A percentile compares a stretch with the other conserved stretches of the same genome.
These are phyloP conservation scores for Siderastrea radians DNA, from an alignment of 92 coral and sea anemone genomes.

Conservation along the genomic window DNA sequence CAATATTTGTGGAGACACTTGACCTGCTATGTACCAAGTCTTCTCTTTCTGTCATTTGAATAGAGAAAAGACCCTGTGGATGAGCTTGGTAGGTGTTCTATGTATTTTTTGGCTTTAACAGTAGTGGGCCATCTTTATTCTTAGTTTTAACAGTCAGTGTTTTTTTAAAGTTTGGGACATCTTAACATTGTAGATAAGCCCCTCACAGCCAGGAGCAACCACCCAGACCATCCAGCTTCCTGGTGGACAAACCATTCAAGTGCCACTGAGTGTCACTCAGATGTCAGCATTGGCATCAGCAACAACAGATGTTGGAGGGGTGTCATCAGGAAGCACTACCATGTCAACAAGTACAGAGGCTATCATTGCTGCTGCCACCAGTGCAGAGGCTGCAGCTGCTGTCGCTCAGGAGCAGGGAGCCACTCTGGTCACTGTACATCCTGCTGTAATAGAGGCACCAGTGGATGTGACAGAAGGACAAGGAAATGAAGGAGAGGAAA, in stretches of 20 bases:
- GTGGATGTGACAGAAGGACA: slow-evolving; percentile 47
- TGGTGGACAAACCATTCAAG: slow-evolving; percentile 93
- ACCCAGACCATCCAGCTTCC: slow-evolving; percentile 93
- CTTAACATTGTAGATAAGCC: slow-evolving; percentile 27
- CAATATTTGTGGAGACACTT: too few species aligned
- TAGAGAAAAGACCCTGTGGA: too few species aligned
- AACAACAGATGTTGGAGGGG: slow-evolving; percentile 53
- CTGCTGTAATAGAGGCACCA: slow-evolving; percentile 60
- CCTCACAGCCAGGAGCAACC: slow-evolving; percentile 79
- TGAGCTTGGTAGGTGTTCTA: too few species aligned
- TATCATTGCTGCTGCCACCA: slow-evolving; percentile 84
- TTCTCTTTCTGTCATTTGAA: too few species aligned
- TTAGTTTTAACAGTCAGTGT: too few species aligned
- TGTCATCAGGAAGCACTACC: slow-evolving; percentile 56
- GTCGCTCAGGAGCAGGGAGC: slow-evolving; percentile 61
- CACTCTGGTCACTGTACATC: slow-evolving; percentile 61
- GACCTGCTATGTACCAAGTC: too few species aligned
- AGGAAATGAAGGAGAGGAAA: slow-evolving; percentile 68
- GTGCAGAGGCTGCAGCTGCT: slow-evolving; percentile 71
- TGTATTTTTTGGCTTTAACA: too few species aligned
- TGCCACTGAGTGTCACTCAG: slow-evolving; percentile 78
- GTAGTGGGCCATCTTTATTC: too few species aligned
- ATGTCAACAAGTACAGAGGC: slow-evolving; percentile 80
- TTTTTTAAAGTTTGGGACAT: background rate
- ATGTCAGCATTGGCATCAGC: slow-evolving; percentile 75